Evolutionary conservation across 2,797 vertebrate species (phyloP), one percentile per base, ranked within the genome.

Genomic region (Lithobates sylvaticus): DNA sequence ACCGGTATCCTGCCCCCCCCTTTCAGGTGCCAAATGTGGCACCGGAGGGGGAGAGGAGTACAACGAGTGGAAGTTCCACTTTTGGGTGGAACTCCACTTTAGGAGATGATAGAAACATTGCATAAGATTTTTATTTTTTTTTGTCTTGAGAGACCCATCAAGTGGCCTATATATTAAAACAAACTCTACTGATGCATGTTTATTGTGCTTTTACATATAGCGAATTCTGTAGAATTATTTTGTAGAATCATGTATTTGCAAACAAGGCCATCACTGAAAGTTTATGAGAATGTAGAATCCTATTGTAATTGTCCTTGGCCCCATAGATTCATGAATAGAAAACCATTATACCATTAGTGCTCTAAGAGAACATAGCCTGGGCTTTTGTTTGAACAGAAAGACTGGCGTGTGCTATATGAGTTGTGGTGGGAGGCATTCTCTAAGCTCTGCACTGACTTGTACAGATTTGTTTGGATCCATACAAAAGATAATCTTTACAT

Each of bases 401-500:
- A 16, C 27, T 23, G 3, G 29, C 36, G 68, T n/a, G 32, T 36
- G n/a, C 34, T 73, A 23, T 58, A 54, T 9, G 23, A 39, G n/a
- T 29, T 81, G 32, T 36, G 50, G 81, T 50, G 39, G 73, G 42
- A 69, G 64, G 39, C 74, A 67, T 75, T 32, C 36, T 75, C 16
- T 65, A 10, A 9, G 61, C 21, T 23, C n/a, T 68, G 73, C 23
- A 8, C 36, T 50, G 50, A 54, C 50, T 54, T 54, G 50, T 54
- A 18, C 50, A 54, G 21, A 34, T 42, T n/a, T 73, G 44, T 72
- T 69, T 21, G 70, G 69, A 44, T 73, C 10, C 9, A 73, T 21
- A 61, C 34, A 23, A 39, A 64, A 36, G 50, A 81, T 72, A 76
- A 75, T 67, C 64, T 83, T 83, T 42, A 83, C 36, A 36, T 76